These are phyloP conservation scores for Chlorodrepanis virens DNA, from an alignment of 2,113 vertebrate genomes.

Conservation along the genomic window DNA sequence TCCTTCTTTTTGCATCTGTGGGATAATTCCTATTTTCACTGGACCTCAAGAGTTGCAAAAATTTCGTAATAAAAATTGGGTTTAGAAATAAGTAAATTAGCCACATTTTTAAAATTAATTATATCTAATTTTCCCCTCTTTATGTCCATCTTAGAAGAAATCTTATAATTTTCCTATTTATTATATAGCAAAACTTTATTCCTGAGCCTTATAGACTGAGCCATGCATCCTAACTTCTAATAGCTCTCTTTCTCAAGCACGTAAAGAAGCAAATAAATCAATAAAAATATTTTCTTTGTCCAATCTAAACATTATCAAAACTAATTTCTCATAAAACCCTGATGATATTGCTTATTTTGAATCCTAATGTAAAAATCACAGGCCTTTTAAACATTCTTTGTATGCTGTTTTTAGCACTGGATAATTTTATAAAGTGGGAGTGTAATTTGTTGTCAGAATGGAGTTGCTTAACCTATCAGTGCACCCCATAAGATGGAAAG, in stretches of 20 bases:
- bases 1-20: background rate
- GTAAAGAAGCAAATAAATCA: background rate
- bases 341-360: background rate
- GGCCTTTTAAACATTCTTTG: background rate
- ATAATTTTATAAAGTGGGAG: background rate
- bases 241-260: background rate
- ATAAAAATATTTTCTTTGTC: background rate
- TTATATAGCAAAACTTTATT: background rate
- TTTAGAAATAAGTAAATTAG: background rate
- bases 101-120: background rate
- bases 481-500: fast-evolving
- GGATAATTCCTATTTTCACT: background rate
- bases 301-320: background rate
- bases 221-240: background rate
- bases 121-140: background rate
- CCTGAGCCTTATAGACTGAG: background rate
- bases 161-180: background rate
- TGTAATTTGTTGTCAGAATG: background rate
- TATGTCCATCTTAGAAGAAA: background rate
- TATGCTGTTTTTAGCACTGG: background rate
- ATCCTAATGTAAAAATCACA: background rate
- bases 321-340: background rate
- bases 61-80: background rate
- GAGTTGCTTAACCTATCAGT: background rate
- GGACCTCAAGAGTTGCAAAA: fast-evolving